These are phyloP conservation scores for Cheilosia scutellata DNA, from an alignment of 2,888 invertebrate genomes.

Conservation along the genomic window DNA sequence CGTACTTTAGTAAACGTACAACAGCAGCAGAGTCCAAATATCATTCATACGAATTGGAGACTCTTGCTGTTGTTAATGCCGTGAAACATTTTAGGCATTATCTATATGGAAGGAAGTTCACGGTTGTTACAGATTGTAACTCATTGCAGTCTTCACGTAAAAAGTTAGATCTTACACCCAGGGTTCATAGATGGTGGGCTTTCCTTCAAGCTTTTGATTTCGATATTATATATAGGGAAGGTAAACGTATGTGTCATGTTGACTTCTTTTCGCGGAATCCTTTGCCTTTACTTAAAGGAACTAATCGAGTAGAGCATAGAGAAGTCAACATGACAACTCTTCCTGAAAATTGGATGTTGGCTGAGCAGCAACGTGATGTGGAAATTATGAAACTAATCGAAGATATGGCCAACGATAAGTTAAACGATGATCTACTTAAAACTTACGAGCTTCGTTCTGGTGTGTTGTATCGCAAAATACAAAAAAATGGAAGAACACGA, in stretches of 20 bases:
- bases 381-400: background rate
- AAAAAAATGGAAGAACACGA: slow-evolving; percentile 26
- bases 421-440: slow-evolving; percentile 17
- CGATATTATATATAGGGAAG: slow-evolving; percentile 52
- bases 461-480: slow-evolving; percentile 28
- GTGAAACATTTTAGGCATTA: slow-evolving; percentile 76
- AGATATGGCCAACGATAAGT: slow-evolving; percentile 1
- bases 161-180: slow-evolving; percentile 53
- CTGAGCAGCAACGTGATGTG: slow-evolving; percentile 32
- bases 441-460: slow-evolving; percentile 21
- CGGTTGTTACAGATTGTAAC: slow-evolving; percentile 69
- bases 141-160: slow-evolving; percentile 10
- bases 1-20: slow-evolving; percentile 42
- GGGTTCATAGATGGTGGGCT: slow-evolving; percentile 55
- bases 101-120: slow-evolving; percentile 48
- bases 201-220: slow-evolving; percentile 62
- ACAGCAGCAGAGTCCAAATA: slow-evolving; percentile 64
- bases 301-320: slow-evolving; percentile 31
- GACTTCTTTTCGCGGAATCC: slow-evolving; percentile 36
- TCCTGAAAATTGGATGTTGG: slow-evolving; percentile 56
- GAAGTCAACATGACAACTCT: slow-evolving; percentile 48
- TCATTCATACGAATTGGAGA: slow-evolving; percentile 53
- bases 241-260: slow-evolving; percentile 62
- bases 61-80: slow-evolving; percentile 43
- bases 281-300: slow-evolving; percentile 4